Base-by-base conservation (phyloP, 2,797 vertebrate genomes). In the Sphenopsis melanotis region DNA sequence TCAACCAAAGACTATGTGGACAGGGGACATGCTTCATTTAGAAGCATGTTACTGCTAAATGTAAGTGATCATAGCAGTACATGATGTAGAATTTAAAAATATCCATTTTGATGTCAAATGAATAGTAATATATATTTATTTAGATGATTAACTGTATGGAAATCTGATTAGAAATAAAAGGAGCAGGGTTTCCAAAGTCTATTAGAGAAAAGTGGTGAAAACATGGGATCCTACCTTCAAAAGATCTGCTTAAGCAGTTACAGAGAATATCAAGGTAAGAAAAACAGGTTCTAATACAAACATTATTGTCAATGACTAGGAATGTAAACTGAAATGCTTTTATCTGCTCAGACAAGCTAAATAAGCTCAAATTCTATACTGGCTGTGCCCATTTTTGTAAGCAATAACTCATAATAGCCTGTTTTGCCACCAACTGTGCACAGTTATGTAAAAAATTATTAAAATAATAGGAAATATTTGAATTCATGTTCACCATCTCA, bases 121-220 rank as follows among this genome's bases (percentile, higher is more conserved):
- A 75, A 78, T 7, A 71, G 3, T 5, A 60, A 29, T 14, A 29
- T 39, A 7, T 39, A 36, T 34, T 64, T 83, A 44, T 93, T 74
- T 23, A 10, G 11, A 15, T 71, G 7, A 60, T 44, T 59, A 63
- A 53, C 46, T 78, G 26, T 29, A 29, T 24, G 26, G 13, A 84
- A 80, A 80, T 66, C 9, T 41, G 16, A 26, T 3, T 47, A 6
- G 42, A 74, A 69, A 72, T 15, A 65, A 41, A 65, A 56, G 10
- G 4, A 59, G 3, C 3, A 5, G 0, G 0, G 1, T 70, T 84
- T 83, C 15, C 22, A 22, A 91, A 93, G 26, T 55, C 30, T 70
- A 77, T 29, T 17, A 71, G 21, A 47, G 42, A 88, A 92, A 95
- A 92, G 3, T 44, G 56, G 36, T 65, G 78, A 93, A 97, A 94